Percentiles rank a stretch among this genome's conserved stretches.
Evolutionary conservation across 2,113 vertebrate species (phyloP).

Genomic region (Campylorhamphus procurvoides): DNA sequence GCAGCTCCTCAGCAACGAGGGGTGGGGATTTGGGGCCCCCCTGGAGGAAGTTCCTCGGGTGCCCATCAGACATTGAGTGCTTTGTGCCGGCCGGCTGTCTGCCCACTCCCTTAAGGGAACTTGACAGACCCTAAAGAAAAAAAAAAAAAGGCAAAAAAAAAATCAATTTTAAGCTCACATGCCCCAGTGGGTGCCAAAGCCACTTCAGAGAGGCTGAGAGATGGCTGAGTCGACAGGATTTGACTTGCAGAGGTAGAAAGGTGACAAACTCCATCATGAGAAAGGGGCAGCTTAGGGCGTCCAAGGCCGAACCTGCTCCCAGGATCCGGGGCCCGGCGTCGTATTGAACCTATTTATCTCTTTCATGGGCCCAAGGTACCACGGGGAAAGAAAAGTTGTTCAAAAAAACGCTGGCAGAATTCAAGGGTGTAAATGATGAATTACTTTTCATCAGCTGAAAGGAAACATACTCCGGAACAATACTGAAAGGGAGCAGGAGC

Average conservation of each 20-base stretch:
- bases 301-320: slow-evolving; percentile 89
- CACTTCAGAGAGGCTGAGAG: slow-evolving; percentile 92
- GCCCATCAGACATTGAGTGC: slow-evolving; percentile 82
- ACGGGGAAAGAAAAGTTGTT: slow-evolving; percentile 88
- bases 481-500: slow-evolving; percentile 97
- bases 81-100: slow-evolving; percentile 85
- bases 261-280: slow-evolving; percentile 99
- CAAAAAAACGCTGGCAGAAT: slow-evolving; percentile 90
- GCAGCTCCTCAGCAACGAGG: slow-evolving; percentile 82
- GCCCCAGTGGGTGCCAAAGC: slow-evolving; percentile 95
- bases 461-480: slow-evolving; percentile 99
- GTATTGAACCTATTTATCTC: slow-evolving; percentile 97
- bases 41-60: slow-evolving; percentile 83
- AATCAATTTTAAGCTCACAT: slow-evolving; percentile 97
- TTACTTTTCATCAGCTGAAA: slow-evolving; percentile 99
- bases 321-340: slow-evolving; percentile 80
- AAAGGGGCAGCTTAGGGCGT: slow-evolving; percentile 83
- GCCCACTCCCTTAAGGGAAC: slow-evolving; percentile 89
- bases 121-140: slow-evolving; percentile 82
- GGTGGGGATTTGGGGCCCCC: slow-evolving; percentile 43
- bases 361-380: slow-evolving; percentile 90
- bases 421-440: slow-evolving; percentile 99
- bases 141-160: slow-evolving; percentile 61
- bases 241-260: slow-evolving; percentile 97
- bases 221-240: slow-evolving; percentile 93